Base-by-base conservation (phyloP, 2,888 invertebrate genomes). In the Drosophila heteroneura region DNA sequence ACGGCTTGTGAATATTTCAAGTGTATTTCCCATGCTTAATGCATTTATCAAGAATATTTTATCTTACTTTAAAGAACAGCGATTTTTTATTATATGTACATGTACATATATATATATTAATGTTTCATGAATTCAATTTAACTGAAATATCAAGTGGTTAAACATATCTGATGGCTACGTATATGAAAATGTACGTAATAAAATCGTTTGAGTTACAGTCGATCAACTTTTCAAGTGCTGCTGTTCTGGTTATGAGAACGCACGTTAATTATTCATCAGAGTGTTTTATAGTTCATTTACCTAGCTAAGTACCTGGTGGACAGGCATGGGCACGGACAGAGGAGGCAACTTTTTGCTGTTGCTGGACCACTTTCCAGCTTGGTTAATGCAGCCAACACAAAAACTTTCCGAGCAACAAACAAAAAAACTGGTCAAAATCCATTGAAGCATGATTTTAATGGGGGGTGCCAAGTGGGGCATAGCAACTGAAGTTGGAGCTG, bases 241-340 rank as follows among this genome's bases (percentile, higher is more conserved):
- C 35, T 37, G 64, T 61, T 58, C 61, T 66, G 69, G 78, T 79
- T 63, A 70, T 62, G 64, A 56, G 57, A 79, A 73, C 67, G 73
- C 76, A 76, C 70, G 73, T 78, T 82, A 84, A 86, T 87, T 84
- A 84, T 84, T 72, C 73, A 61, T 58, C 70, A 74, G 77, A 88
- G 81, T 83, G 85, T 88, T 82, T 78, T 74, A 76, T 84, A 86
- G 86, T 86, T 86, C 86, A 86, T 86, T 87, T 87, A 87, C 89
- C 89, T 82, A 75, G 74, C 76, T 67, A 76, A 79, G 70, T 72
- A 67, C 79, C 70, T 64, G 60, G 1, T 19, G 44, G 58, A 28
- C 22, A 10, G 26, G 26, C n/a, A 9, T n/a, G 9, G 32, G 10
- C 5, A n/a, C 5, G 5, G 41, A 32, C 41, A 5, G 44, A 57